Conservation (phyloP, 2,888 invertebrate species). For the Onthophagus sagittarius region DNA sequence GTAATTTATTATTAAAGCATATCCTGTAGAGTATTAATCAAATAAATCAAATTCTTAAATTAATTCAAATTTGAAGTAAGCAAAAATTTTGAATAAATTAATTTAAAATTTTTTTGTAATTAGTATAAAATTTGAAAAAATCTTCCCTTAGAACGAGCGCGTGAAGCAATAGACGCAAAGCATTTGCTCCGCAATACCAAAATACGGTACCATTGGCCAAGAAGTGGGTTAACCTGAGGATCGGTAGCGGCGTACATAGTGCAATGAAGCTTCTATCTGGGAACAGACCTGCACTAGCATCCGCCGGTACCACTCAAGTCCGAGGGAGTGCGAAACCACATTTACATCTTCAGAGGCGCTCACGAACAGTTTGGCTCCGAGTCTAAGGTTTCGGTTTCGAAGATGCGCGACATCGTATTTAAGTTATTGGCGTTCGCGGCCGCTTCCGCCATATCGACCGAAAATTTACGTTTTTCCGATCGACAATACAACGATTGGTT, state of each 20-base stretch:
- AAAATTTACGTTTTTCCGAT: constrained; percentile 43
- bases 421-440: constrained; percentile 35
- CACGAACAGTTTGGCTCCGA: background rate
- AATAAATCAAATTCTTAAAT: too few species aligned
- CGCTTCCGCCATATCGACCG: constrained; percentile 34
- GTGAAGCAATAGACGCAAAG: constrained; percentile 5
- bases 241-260: constrained; percentile 41
- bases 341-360: background rate
- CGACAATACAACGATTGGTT: constrained; percentile 39
- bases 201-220: constrained; percentile 45
- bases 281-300: constrained; percentile 45
- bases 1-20: too few species aligned
- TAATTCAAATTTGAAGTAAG: too few species aligned
- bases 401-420: constrained; percentile 37
- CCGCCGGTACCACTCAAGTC: constrained; percentile 38
- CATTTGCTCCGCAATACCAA: constrained; percentile 23
- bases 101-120: too few species aligned
- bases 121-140: too few species aligned
- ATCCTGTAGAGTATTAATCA: too few species aligned
- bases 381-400: constrained; percentile 12
- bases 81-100: too few species aligned
- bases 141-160: background rate
- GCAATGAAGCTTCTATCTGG: constrained; percentile 42
- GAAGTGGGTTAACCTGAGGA: constrained; percentile 47
- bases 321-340: constrained; percentile 33